Base-by-base conservation (phyloP, 2,888 invertebrate genomes). In the Dorcus parallelipipedus region DNA sequence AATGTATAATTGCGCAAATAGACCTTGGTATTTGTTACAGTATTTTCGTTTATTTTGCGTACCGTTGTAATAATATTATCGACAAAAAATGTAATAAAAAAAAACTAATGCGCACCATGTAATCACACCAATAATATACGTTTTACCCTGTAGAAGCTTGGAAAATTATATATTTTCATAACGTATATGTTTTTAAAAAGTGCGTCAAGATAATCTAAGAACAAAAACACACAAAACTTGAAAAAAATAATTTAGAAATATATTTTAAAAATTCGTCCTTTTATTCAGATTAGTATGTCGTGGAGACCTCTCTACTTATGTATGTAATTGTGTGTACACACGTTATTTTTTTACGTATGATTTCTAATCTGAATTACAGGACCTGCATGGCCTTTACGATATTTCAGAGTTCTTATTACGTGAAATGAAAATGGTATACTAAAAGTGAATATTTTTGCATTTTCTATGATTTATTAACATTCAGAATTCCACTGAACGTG, bases 121-220 rank as follows among this genome's bases (percentile, higher is more conserved):
- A 68, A 68, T 72, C 71, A 74, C 73, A 74, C 73, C 74, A 75
- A 72, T 68, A 64, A 55, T 39, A 54, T 63, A 63, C 67, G 59
- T 62, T 59, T 60, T 70, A 66, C 69, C 70, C 67, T 68, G 68
- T 67, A 71, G 67, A 67, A 59, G 68, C 71, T 72, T 67, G 68
- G 65, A 69, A 72, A 68, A 71, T 64, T 53, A 61, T 64, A 64
- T 64, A 64, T 64, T 64, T 64, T 64, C 64, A 58, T 64, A 64
- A 60, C 56, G 60, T 57, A 62, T 62, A 61, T 41, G 59, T 55
- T 59, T 58, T 59, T 43, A 54, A 49, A 74, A 80, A 69, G 82
- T 83, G 81, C 82, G 84, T 80, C 80, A 83, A 80, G 84, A 79
- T 79, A 79, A 79, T 79, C 79, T 77, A 52, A 56, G 50, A 58